These are phyloP conservation scores for Araneus ventricosus DNA, from an alignment of 1,140 invertebrate species.

Conservation along the genomic window DNA sequence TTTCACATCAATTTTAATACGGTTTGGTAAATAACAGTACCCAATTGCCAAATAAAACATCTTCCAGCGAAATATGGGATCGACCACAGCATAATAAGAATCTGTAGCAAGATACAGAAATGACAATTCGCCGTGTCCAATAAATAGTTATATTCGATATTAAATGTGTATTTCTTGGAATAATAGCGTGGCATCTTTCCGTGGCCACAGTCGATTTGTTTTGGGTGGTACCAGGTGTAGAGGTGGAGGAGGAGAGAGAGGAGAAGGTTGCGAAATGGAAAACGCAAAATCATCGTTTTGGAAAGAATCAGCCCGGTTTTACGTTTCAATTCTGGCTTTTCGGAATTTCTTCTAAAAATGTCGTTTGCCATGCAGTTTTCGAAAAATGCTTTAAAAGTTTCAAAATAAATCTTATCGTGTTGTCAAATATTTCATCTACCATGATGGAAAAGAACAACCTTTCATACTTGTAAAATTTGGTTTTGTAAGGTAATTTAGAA, in stretches of 20 bases:
- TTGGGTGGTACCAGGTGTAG: constrained; percentile 21
- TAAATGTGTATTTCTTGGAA: constrained; percentile 20
- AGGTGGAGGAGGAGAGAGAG: not conserved
- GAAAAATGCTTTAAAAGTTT: constrained; percentile 42
- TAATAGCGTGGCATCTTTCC: not conserved
- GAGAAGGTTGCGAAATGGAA: constrained; percentile 34
- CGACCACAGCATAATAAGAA: not conserved
- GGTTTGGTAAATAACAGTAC: no score
- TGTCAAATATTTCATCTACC: constrained; percentile 36
- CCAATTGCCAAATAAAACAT: not conserved
- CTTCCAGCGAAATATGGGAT: not conserved
- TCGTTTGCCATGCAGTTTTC: constrained; percentile 33
- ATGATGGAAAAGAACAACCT: not conserved
- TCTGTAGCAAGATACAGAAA: not conserved
- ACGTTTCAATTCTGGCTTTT: constrained; percentile 40
- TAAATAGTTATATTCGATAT: constrained; percentile 6
- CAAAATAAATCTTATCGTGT: constrained; percentile 31
- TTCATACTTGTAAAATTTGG: not conserved
- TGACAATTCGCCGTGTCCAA: not conserved
- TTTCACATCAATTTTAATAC: no score
- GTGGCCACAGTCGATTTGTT: constrained; percentile 17
- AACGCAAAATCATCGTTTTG: constrained; percentile 51
- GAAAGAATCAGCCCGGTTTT: constrained; percentile 41
- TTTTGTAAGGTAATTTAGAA: not conserved
- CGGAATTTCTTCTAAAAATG: constrained; percentile 30